Percentiles rank a stretch among this genome's conserved stretches.
Conservation (phyloP, 2,113 vertebrate genomes). For the Brienomyrus longianalis region DNA sequence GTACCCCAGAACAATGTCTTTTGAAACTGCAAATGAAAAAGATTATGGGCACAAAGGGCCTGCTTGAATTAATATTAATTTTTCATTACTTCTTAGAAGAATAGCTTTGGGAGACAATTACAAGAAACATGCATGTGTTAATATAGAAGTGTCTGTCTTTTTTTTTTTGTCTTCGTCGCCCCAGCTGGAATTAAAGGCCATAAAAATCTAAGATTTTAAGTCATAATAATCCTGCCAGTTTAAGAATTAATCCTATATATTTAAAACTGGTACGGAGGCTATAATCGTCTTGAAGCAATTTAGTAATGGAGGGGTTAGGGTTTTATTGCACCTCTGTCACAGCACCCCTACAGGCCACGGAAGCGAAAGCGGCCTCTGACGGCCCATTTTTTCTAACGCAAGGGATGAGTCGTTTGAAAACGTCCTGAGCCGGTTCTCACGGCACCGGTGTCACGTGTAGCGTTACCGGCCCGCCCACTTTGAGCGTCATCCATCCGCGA, state of each 20-base stretch:
- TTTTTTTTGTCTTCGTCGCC: not conserved
- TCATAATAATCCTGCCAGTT: constrained; percentile 8
- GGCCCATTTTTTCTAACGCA: not conserved
- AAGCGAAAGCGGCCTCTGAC: not conserved
- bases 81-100: constrained; percentile 40
- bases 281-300: constrained; percentile 44
- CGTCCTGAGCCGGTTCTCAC: not conserved
- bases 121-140: constrained; percentile 28
- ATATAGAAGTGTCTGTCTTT: constrained; percentile 1
- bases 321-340: constrained; percentile 36
- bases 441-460: not conserved
- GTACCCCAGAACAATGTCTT: constrained; percentile 23
- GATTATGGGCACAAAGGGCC: constrained; percentile 26
- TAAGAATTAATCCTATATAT: constrained; percentile 28
- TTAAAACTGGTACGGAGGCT: constrained; percentile 27
- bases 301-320: constrained; percentile 36
- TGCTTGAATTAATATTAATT: constrained; percentile 38
- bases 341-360: not conserved
- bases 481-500: not conserved
- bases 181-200: constrained; percentile 2
- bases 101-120: constrained; percentile 47
- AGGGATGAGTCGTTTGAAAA: not conserved
- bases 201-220: not conserved
- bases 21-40: constrained; percentile 36
- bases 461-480: not conserved